These are phyloP conservation scores for Zenarchopterus dispar DNA, from an alignment of 2,797 vertebrate genomes.

Conservation along the genomic window DNA sequence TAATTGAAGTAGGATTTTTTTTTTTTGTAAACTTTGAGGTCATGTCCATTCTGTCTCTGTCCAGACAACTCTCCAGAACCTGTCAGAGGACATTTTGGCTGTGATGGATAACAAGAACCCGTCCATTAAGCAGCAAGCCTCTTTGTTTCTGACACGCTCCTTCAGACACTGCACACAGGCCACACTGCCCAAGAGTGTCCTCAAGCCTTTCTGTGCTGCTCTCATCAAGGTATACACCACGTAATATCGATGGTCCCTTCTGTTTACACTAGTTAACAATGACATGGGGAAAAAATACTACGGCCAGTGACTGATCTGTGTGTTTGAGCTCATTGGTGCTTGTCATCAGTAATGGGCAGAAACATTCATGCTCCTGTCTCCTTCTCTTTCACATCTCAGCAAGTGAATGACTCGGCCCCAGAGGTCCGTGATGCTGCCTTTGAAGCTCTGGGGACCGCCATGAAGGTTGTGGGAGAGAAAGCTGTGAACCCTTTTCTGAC, in stretches of 20 bases:
- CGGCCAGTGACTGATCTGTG: neutral
- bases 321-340: too few species aligned
- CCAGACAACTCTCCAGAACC: conserved; percentile 93
- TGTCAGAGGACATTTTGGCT: conserved; percentile 92
- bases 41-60: conserved; percentile 3
- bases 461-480: conserved; percentile 97
- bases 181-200: conserved; percentile 90
- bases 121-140: conserved; percentile 96
- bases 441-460: conserved; percentile 94
- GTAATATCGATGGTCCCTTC: neutral
- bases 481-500: conserved; percentile 93
- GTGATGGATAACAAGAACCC: conserved; percentile 99
- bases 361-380: too few species aligned
- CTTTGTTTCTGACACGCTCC: conserved; percentile 94
- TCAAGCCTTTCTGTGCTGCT: conserved; percentile 95
- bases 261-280: too few species aligned
- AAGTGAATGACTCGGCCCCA: conserved; percentile 95
- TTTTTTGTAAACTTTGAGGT: too few species aligned
- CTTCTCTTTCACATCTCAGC: conserved; percentile 74
- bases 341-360: too few species aligned
- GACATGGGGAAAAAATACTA: neutral
- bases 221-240: conserved; percentile 89
- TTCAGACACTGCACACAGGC: conserved; percentile 92
- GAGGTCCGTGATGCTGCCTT: conserved; percentile 98
- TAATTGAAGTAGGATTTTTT: neutral